A percentile compares a stretch with the other conserved stretches of the same genome.
These are phyloP conservation scores for Irena cyanogastra DNA, from an alignment of 2,113 vertebrate genomes.

Conservation along the genomic window DNA sequence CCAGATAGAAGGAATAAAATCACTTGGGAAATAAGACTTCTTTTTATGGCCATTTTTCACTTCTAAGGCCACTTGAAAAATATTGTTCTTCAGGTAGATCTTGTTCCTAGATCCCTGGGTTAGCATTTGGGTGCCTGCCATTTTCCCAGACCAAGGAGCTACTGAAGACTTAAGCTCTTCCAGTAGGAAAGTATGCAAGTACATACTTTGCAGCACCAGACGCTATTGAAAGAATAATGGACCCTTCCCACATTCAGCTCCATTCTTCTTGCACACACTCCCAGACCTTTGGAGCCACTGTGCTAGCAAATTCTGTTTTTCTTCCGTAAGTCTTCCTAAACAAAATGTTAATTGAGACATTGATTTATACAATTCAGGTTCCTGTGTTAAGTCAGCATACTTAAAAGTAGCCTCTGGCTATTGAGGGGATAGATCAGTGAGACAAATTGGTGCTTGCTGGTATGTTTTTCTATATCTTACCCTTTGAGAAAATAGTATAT, in stretches of 20 bases:
- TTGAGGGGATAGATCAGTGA: not conserved
- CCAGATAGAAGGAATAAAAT: conserved; percentile 22
- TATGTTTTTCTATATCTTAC: not conserved
- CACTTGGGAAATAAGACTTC: conserved; percentile 26
- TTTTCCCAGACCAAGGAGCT: conserved; percentile 60
- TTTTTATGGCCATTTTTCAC: conserved; percentile 38
- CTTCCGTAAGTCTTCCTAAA: conserved; percentile 24
- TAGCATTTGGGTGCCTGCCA: conserved; percentile 55
- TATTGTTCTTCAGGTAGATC: conserved; percentile 62
- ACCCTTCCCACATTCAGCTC: conserved; percentile 50
- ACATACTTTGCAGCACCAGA: conserved; percentile 54
- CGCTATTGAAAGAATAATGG: conserved; percentile 67
- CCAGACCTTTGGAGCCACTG: conserved; percentile 46
- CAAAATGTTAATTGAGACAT: conserved; percentile 34
- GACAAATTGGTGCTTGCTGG: not conserved
- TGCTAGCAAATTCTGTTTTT: conserved; percentile 46
- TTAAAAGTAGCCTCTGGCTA: not conserved
- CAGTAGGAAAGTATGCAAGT: conserved; percentile 50
- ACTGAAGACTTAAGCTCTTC: conserved; percentile 57
- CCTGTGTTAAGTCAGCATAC: not conserved
- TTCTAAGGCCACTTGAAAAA: conserved; percentile 60
- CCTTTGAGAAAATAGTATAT: not conserved
- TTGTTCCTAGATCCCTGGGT: conserved; percentile 19
- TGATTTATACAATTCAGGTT: conserved; percentile 39
- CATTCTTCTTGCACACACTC: conserved; percentile 33